A percentile compares a stretch with the other conserved stretches of the same genome.
Conservation (phyloP, 92 coral and sea anemone species). For the Porites divaricata region DNA sequence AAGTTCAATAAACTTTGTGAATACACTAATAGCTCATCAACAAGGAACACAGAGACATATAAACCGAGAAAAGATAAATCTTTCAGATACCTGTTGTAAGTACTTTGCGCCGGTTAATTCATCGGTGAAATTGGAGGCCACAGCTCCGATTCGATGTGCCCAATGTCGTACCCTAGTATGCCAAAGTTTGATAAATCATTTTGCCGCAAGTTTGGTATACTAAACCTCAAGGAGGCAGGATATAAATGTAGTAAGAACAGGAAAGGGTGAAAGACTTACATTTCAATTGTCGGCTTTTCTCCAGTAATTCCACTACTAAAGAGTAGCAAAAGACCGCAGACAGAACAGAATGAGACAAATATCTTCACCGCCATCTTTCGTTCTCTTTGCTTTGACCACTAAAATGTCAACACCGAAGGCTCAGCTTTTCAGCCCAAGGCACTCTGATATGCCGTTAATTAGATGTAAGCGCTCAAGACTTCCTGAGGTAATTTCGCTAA, state of each 20-base stretch:
- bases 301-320: slow-evolving; percentile 17
- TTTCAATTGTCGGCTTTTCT: not conserved
- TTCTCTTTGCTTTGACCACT: slow-evolving; percentile 27
- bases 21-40: slow-evolving; percentile 27
- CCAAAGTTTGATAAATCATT: slow-evolving; percentile 22
- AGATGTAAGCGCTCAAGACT: slow-evolving; percentile 5
- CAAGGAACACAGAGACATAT: slow-evolving; percentile 9
- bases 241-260: not conserved
- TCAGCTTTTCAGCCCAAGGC: slow-evolving; percentile 13
- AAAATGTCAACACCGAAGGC: slow-evolving; percentile 49
- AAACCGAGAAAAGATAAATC: slow-evolving; percentile 32
- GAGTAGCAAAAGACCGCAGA: slow-evolving; percentile 30
- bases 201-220: slow-evolving; percentile 5
- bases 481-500: slow-evolving; percentile 14
- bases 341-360: slow-evolving; percentile 21
- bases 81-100: slow-evolving; percentile 55
- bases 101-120: slow-evolving; percentile 50
- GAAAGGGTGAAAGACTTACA: slow-evolving; percentile 22
- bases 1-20: slow-evolving; percentile 42
- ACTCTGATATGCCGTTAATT: slow-evolving; percentile 4
- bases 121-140: slow-evolving; percentile 41
- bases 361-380: slow-evolving; percentile 46
- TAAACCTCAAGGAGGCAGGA: slow-evolving; percentile 5
- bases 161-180: slow-evolving; percentile 70
- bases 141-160: slow-evolving; percentile 73